Conservation (phyloP, 2,888 invertebrate species). For the Campoletis raptor region DNA sequence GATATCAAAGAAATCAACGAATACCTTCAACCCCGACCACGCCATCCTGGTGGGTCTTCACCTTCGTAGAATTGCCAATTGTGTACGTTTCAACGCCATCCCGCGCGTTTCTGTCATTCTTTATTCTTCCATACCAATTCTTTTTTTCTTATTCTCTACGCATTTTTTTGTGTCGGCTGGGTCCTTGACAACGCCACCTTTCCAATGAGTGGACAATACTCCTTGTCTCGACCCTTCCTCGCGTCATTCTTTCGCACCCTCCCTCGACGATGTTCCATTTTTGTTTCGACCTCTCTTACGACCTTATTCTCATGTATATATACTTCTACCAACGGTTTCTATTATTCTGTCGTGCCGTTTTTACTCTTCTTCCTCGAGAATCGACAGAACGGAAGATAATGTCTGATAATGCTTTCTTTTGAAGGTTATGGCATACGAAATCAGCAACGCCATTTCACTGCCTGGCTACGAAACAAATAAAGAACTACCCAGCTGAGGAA, state of each 20-base stretch:
- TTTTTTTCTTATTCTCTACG: conserved; percentile 16
- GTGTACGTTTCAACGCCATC: conserved; percentile 73
- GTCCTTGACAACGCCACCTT: conserved; percentile 18
- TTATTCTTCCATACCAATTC: conserved; percentile 37
- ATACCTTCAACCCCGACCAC: conserved; percentile 59
- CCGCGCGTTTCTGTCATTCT: conserved; percentile 68
- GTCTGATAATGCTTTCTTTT: not conserved
- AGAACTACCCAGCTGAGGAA: not conserved
- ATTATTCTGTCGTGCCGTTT: not conserved
- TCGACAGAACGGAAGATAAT: not conserved
- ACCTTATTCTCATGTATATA: conserved; percentile 9
- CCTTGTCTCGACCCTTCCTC: conserved; percentile 62
- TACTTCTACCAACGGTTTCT: not conserved
- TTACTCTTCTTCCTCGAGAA: not conserved
- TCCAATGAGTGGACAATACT: conserved; percentile 33
- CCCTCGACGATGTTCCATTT: conserved; percentile 57
- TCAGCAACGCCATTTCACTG: not conserved
- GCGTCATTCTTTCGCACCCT: conserved; percentile 59
- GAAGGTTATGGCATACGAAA: not conserved
- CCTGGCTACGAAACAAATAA: not conserved
- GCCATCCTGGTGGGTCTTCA: not conserved
- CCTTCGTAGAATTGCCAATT: conserved; percentile 76
- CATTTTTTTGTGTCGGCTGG: not conserved
- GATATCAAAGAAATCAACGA: conserved; percentile 75
- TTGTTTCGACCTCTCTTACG: conserved; percentile 51